These are phyloP conservation scores for Myodes glareolus DNA, from an alignment of 2,113 vertebrate genomes.

Conservation along the genomic window DNA sequence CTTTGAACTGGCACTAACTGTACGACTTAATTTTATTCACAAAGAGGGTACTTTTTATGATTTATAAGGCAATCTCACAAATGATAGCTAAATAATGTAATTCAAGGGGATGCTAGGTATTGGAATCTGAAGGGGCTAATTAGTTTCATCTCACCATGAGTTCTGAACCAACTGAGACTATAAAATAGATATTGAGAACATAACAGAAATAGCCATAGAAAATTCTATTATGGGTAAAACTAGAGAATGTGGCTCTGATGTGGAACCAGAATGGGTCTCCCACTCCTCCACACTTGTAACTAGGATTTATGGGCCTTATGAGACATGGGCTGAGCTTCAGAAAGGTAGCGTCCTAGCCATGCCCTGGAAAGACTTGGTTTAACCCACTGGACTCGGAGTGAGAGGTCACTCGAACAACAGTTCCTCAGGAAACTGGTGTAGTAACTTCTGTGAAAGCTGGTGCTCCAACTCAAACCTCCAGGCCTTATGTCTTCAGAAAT, in stretches of 20 bases:
- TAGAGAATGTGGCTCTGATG: neutral
- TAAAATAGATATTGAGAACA: neutral
- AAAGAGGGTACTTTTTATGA: neutral
- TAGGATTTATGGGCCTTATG: neutral
- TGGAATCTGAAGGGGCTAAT: neutral
- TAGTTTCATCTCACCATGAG: neutral
- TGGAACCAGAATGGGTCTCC: neutral
- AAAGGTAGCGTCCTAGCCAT: neutral
- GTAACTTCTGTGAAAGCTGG: neutral
- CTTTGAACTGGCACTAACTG: neutral
- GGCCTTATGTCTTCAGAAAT: neutral
- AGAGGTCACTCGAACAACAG: neutral
- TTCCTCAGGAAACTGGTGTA: neutral
- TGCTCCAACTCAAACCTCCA: neutral
- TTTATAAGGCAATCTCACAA: constrained; percentile 17
- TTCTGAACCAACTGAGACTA: neutral
- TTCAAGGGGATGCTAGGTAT: neutral
- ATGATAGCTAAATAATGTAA: constrained; percentile 29
- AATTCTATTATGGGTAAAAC: neutral
- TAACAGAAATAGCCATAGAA: neutral
- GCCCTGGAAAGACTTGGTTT: neutral
- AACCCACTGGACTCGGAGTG: neutral
- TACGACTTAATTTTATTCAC: constrained; percentile 38
- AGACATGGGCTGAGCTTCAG: neutral
- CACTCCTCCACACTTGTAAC: neutral